Evolutionary conservation across 2,797 vertebrate species (phyloP).

Genomic region (Crocodylus rhombifer): DNA sequence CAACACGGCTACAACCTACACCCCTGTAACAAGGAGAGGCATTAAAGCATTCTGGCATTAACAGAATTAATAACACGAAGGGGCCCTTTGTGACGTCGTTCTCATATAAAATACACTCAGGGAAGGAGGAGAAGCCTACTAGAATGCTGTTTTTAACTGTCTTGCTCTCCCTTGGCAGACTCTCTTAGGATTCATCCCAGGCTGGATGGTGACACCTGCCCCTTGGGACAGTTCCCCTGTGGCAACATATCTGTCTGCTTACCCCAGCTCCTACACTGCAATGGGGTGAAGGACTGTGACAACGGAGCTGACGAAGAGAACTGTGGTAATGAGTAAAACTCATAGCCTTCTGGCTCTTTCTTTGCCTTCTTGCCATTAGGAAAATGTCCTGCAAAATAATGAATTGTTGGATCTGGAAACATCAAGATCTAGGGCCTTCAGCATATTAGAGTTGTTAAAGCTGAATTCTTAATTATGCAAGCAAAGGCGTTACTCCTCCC

Average conservation of each 20-base stretch:
- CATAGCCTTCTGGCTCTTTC: no score
- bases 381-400: fast-evolving
- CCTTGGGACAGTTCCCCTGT: slow-evolving; percentile 80
- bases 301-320: slow-evolving; percentile 80
- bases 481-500: no score
- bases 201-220: slow-evolving; percentile 36
- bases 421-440: fast-evolving
- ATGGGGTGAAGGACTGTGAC: slow-evolving; percentile 72
- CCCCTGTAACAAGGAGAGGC: no score
- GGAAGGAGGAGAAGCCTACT: neutral
- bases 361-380: neutral
- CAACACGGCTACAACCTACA: no score
- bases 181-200: neutral
- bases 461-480: no score
- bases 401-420: fast-evolving
- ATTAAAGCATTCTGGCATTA: neutral
- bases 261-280: slow-evolving; percentile 79
- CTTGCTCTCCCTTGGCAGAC: slow-evolving; percentile 26
- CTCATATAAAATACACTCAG: neutral
- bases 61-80: neutral
- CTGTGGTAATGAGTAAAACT: slow-evolving; percentile 68
- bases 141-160: neutral
- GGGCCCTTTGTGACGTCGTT: neutral
- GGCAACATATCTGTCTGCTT: slow-evolving; percentile 78
- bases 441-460: no score